Evolutionary conservation across 2,113 vertebrate species (phyloP), one percentile per base, ranked within the genome.

Genomic region (Edolisoma coerulescens): DNA sequence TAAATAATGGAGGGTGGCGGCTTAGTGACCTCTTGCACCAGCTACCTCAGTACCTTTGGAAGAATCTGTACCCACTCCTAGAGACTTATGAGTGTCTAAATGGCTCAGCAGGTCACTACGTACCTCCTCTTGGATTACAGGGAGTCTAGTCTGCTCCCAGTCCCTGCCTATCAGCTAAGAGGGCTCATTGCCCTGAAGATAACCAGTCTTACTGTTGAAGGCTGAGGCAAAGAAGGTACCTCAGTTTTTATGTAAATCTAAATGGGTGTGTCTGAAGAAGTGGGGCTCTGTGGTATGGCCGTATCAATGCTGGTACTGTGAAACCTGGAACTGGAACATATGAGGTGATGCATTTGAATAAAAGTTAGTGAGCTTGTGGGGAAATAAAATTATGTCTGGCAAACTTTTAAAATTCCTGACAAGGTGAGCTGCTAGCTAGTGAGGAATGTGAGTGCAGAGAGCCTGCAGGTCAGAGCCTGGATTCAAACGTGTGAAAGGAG

Each of bases 11-110:
- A 64, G 15, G 14, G 15, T 33, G 33, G 10, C 23, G 33, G 10
- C 23, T 59, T 64, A 35, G 17, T 42, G 35, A 64, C 26, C 11
- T 71, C 57, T 71, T 35, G 42, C 16, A 49, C 26, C 32, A 80
- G 17, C 11, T 64, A 16, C 8, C 5, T 59, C 33, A 74, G 19
- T 9, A 57, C 7, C 3, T 42, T 44, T 24, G 23, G 52, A 28
- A 44, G 27, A 50, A 65, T 28, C 15, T 1, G 2, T 7, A 42
- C 13, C 27, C 0, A 0, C 6, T 50, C 7, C 27, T 13, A 59
- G 19, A 14, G 32, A 35, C 3, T 20, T 20, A 28, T 5, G 52
- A 32, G 8, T 23, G 16, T 50, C 27, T 37, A 20, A 80, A 50
- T 33, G 19, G 27, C 18, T 57, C 32, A 57, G 27, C 19, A 52